Evolutionary conservation across 2,113 vertebrate genomes (phyloP), one percentile per base, ranked within the genome.

Genomic region (Herpailurus yagouaroundi): DNA sequence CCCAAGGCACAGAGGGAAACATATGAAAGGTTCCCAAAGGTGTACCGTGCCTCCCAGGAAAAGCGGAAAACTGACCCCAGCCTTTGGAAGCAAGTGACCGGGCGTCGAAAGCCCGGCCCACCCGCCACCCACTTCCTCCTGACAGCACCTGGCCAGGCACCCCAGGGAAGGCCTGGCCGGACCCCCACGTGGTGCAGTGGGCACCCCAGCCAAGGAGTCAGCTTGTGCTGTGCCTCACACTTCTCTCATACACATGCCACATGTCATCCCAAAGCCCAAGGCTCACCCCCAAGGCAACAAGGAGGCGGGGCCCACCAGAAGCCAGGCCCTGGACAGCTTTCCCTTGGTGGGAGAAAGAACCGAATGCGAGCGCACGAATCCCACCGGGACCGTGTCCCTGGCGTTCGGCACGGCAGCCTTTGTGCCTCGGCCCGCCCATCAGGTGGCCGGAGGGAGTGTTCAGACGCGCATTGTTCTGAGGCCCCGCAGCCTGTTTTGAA

Each of bases 191-290:
- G 71, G 69, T 0, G 0, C 15, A 7, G 73, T 82, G 84, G 86
- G 60, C 66, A 45, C 38, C 79, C 19, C 16, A 27, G 55, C 97
- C 97, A 91, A 91, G 69, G 80, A 95, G 48, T 86, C 95, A 95
- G 97, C 94, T 90, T 95, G 96, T 86, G 93, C 89, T 66, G 52
- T 85, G 77, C 36, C 86, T 90, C 86, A 74, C 81, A n/a, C 69
- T 50, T 96, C 71, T 82, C 60, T 13, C 60, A 41, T 84, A 89
- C 94, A 91, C 76, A 92, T 82, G 97, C 66, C 95, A 79, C 87
- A 45, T 74, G 97, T 91, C 96, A 94, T 93, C 85, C 93, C 68
- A 50, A 88, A 16, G 33, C 71, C 81, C 73, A 31, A 52, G 45
- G 63, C 73, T 80, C 83, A 55, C 21, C 45, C 45, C 45, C 45